These are phyloP conservation scores for Eulithis testata DNA, from an alignment of 2,888 invertebrate species.

Conservation along the genomic window DNA sequence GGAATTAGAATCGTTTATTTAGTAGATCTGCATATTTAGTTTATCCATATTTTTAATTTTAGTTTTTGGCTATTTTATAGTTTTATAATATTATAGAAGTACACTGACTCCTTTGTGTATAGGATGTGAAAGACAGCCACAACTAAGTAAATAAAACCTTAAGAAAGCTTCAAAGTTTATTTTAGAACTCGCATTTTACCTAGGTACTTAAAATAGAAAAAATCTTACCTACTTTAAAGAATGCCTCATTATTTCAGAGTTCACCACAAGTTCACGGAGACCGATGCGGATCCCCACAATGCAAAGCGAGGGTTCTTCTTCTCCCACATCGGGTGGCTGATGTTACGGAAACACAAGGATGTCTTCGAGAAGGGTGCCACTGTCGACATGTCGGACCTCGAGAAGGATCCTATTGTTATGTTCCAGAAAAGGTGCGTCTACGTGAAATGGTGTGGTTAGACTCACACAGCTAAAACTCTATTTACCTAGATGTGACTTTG, in stretches of 20 bases:
- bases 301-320: conserved; percentile 96
- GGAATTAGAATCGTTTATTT: too few relatives aligned
- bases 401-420: conserved; percentile 92
- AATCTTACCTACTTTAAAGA: too few relatives aligned
- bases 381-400: conserved; percentile 95
- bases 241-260: conserved; percentile 75
- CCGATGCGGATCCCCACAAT: conserved; percentile 96
- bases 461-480: too few relatives aligned
- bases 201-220: background rate
- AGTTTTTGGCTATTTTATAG: too few relatives aligned
- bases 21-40: too few relatives aligned
- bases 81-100: too few relatives aligned
- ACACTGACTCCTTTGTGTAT: too few relatives aligned
- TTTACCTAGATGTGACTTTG: too few relatives aligned
- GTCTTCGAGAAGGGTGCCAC: conserved; percentile 93
- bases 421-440: conserved; percentile 91
- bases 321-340: conserved; percentile 97
- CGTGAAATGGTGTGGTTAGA: too few relatives aligned
- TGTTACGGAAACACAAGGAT: conserved; percentile 94
- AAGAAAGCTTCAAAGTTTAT: background rate
- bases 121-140: too few relatives aligned
- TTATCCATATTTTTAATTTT: too few relatives aligned
- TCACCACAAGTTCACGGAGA: conserved; percentile 96
- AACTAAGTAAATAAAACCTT: too few relatives aligned
- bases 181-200: background rate